Conservation (phyloP, 2,797 vertebrate genomes). For the Syndactyla subalaris region DNA sequence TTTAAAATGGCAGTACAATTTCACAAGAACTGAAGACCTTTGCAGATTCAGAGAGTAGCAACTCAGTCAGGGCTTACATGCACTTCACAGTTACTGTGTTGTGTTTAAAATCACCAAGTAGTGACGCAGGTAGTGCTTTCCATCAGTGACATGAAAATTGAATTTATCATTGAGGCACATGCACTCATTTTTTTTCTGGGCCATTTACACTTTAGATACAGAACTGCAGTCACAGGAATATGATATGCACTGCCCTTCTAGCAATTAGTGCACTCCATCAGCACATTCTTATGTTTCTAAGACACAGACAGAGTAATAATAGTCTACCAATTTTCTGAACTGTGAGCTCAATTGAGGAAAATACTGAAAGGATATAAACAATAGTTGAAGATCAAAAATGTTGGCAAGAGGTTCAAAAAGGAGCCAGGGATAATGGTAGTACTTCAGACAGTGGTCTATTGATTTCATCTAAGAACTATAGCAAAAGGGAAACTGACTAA, state of each 20-base stretch:
- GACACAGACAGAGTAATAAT: background rate
- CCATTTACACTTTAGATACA: background rate
- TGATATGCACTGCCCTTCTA: background rate
- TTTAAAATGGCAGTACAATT: background rate
- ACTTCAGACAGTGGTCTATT: background rate
- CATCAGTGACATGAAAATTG: background rate
- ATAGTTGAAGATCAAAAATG: background rate
- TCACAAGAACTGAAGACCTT: background rate
- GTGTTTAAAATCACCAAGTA: background rate
- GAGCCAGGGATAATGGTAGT: background rate
- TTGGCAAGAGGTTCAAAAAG: background rate
- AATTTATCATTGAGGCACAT: background rate
- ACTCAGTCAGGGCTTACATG: background rate
- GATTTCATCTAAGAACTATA: background rate
- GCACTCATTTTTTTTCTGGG: background rate
- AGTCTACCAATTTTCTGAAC: background rate
- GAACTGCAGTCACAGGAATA: background rate
- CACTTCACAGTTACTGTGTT: background rate
- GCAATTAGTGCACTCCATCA: background rate
- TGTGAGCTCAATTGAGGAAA: background rate
- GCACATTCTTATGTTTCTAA: background rate
- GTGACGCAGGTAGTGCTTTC: background rate
- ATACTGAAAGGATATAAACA: background rate
- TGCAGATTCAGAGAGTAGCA: background rate
- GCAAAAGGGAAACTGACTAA: background rate